These are phyloP conservation scores for Rosalia funebris DNA, from an alignment of 2,888 invertebrate genomes.

Conservation along the genomic window DNA sequence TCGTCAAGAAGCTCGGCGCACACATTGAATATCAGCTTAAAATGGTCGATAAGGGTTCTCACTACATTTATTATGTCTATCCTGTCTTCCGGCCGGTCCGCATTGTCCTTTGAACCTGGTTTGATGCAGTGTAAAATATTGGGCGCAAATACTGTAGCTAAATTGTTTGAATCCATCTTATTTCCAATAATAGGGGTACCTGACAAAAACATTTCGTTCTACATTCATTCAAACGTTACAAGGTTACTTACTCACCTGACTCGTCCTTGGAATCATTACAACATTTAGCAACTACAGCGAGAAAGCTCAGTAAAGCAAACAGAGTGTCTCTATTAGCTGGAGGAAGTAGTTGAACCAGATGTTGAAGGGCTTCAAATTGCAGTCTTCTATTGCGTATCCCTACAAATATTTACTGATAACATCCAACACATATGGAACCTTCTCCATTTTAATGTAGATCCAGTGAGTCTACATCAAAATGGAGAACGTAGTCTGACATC, in stretches of 20 bases:
- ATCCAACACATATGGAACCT: too few relatives aligned
- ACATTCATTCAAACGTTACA: neutral
- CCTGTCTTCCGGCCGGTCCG: constrained; percentile 81
- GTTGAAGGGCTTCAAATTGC: constrained; percentile 84
- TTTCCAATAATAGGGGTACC: constrained; percentile 78
- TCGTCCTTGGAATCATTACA: constrained; percentile 71
- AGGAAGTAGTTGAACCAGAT: constrained; percentile 86
- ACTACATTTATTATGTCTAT: constrained; percentile 92
- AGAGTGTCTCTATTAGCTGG: constrained; percentile 91
- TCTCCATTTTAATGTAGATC: too few relatives aligned
- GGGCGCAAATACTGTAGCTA: constrained; percentile 94
- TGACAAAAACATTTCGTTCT: constrained; percentile 42
- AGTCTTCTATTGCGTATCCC: constrained; percentile 84
- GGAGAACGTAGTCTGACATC: too few relatives aligned
- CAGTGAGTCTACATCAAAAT: too few relatives aligned
- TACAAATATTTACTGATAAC: too few relatives aligned
- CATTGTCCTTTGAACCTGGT: constrained; percentile 62
- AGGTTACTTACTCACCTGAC: constrained; percentile 42
- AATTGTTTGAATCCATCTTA: constrained; percentile 92
- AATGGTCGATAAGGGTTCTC: constrained; percentile 78
- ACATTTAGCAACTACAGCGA: constrained; percentile 79
- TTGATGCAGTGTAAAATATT: constrained; percentile 87
- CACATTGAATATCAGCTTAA: constrained; percentile 78
- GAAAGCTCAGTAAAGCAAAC: constrained; percentile 82
- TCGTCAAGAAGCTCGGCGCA: constrained; percentile 86